These are phyloP conservation scores for Melanaphis sacchari DNA, from an alignment of 1,140 invertebrate species.

Conservation along the genomic window DNA sequence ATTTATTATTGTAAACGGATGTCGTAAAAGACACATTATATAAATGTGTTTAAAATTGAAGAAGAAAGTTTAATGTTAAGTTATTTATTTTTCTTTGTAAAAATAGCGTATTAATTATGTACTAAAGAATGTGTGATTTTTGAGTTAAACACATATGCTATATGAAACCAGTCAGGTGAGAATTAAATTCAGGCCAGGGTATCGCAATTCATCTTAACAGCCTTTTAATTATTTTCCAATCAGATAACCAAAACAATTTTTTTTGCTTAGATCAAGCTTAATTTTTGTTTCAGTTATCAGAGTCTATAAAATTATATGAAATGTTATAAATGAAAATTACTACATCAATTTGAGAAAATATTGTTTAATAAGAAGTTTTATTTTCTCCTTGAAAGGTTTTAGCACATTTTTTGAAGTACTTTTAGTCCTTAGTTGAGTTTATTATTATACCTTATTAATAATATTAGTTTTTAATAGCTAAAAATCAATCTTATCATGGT, in stretches of 20 bases:
- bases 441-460: background rate
- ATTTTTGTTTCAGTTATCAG: background rate
- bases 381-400: background rate
- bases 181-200: background rate
- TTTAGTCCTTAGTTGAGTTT: background rate
- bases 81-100: background rate
- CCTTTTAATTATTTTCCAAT: background rate
- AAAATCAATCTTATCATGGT: too few relatives aligned
- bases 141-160: background rate
- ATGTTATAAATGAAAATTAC: background rate
- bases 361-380: background rate
- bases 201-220: background rate
- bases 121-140: background rate
- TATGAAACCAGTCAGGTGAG: background rate
- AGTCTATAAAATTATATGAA: background rate
- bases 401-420: background rate
- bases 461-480: background rate
- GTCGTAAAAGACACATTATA: background rate
- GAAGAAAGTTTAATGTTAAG: background rate
- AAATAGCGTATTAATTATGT: background rate
- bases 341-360: background rate
- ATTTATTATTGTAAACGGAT: background rate
- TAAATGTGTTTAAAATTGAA: background rate
- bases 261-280: background rate
- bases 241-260: background rate